Percentiles rank a stretch among this genome's conserved stretches.
Evolutionary conservation across 2,888 invertebrate genomes (phyloP).

Genomic region (Agrotis segetum): DNA sequence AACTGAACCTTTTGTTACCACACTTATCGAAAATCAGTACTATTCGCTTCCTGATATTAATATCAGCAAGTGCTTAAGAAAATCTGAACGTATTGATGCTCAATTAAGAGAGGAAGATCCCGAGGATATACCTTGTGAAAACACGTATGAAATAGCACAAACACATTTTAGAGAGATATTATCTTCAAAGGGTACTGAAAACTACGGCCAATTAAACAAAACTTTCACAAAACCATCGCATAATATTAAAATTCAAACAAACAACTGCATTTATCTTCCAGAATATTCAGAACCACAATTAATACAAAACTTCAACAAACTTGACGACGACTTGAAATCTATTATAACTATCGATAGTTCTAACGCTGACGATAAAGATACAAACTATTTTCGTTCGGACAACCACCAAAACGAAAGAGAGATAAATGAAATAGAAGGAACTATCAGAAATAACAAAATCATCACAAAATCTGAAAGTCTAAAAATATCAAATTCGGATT

Average conservation of each 20-base stretch:
- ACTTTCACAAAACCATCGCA: constrained; percentile 70
- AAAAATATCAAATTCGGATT: constrained; percentile 75
- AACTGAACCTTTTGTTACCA: constrained; percentile 88
- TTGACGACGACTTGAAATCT: constrained; percentile 88
- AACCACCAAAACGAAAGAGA: constrained; percentile 89
- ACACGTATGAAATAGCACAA: constrained; percentile 86
- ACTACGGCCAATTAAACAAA: constrained; percentile 87
- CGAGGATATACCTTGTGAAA: constrained; percentile 85
- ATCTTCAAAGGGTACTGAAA: constrained; percentile 78
- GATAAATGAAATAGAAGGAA: constrained; percentile 89
- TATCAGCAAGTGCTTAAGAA: constrained; percentile 93
- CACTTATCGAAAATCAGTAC: constrained; percentile 92
- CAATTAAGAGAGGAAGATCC: constrained; percentile 91
- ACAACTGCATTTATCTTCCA: constrained; percentile 73
- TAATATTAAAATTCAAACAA: constrained; percentile 70
- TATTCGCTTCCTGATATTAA: constrained; percentile 94
- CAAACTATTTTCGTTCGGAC: constrained; percentile 78
- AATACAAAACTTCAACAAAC: constrained; percentile 82
- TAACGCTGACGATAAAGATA: constrained; percentile 83
- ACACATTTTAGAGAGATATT: constrained; percentile 85
- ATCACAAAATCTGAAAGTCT: constrained; percentile 87
- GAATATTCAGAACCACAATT: constrained; percentile 81
- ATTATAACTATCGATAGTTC: constrained; percentile 87
- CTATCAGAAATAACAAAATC: constrained; percentile 87
- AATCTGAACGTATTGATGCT: constrained; percentile 93